Conservation (phyloP, 2,888 invertebrate genomes). For the Parnassius mnemosyne region DNA sequence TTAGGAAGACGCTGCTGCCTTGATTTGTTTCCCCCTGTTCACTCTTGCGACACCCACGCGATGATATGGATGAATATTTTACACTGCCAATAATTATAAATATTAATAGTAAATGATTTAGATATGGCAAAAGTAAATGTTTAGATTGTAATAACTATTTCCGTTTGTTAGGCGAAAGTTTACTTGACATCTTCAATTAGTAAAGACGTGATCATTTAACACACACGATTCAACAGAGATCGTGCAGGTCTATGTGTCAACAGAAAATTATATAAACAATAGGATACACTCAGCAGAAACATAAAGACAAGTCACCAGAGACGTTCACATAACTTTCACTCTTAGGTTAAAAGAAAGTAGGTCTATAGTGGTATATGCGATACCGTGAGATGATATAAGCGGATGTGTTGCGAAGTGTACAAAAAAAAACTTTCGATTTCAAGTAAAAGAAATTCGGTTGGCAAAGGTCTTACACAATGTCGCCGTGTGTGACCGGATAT, state of each 20-base stretch:
- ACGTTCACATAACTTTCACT: constrained; percentile 35
- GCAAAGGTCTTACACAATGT: constrained; percentile 35
- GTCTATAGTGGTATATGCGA: constrained; percentile 32
- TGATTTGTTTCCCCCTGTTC: too few relatives aligned
- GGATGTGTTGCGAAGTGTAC: constrained; percentile 28
- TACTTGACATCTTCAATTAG: constrained; percentile 9
- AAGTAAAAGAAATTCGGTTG: constrained; percentile 35
- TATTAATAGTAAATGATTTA: too few relatives aligned
- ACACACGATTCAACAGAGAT: constrained; percentile 15
- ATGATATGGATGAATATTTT: too few relatives aligned
- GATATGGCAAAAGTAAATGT: too few relatives aligned
- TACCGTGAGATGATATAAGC: constrained; percentile 34
- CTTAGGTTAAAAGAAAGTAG: constrained; percentile 34
- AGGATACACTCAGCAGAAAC: constrained; percentile 22
- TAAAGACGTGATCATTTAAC: constrained; percentile 16
- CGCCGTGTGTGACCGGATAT: constrained; percentile 22
- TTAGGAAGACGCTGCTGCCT: too few relatives aligned
- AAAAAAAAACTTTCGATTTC: constrained; percentile 42
- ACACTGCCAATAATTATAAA: too few relatives aligned
- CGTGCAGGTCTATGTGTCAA: constrained; percentile 28
- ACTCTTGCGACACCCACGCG: too few relatives aligned
- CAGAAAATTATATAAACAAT: constrained; percentile 27
- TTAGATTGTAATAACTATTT: too few relatives aligned
- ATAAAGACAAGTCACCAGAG: constrained; percentile 19
- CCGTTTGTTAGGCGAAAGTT: too few relatives aligned